phyloP scores from a whole-genome alignment of 2,888 invertebrate genomes.

The Lasioglossum pauxillum region DNA sequence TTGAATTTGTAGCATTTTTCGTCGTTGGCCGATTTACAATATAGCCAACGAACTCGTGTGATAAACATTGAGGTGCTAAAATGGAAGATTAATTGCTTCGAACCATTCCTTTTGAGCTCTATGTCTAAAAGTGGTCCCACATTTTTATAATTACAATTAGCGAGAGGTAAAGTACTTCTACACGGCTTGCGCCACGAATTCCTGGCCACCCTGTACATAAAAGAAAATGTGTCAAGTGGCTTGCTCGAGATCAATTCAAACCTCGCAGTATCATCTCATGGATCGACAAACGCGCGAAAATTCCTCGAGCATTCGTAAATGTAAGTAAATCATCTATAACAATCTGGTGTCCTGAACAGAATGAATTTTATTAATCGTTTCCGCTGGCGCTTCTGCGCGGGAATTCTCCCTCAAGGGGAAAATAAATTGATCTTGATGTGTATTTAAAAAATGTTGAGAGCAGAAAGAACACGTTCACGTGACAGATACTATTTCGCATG shows the following conservation, averaged over 20 bases:
- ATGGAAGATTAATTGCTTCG: background rate
- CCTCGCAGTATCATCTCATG: slow-evolving; percentile 9
- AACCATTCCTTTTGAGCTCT: background rate
- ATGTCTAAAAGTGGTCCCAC: background rate
- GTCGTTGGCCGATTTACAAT: background rate
- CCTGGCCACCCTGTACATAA: background rate
- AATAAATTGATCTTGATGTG: background rate
- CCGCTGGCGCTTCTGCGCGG: too few species aligned
- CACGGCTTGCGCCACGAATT: background rate
- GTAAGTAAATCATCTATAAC: background rate
- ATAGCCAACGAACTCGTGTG: background rate
- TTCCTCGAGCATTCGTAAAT: background rate
- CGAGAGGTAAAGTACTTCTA: background rate
- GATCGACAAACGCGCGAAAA: slow-evolving; percentile 15
- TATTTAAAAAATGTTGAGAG: background rate
- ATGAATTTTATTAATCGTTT: background rate
- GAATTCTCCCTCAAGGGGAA: too few species aligned
- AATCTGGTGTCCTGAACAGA: background rate
- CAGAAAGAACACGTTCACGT: background rate
- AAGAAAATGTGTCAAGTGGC: slow-evolving; percentile 17
- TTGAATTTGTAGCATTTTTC: too few species aligned
- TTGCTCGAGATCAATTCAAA: background rate
- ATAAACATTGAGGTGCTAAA: background rate
- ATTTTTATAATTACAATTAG: slow-evolving; percentile 8
- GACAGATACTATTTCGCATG: background rate